Evolutionary conservation across 2,113 vertebrate species (phyloP).

Genomic region (Pomatorhinus ruficollis): DNA sequence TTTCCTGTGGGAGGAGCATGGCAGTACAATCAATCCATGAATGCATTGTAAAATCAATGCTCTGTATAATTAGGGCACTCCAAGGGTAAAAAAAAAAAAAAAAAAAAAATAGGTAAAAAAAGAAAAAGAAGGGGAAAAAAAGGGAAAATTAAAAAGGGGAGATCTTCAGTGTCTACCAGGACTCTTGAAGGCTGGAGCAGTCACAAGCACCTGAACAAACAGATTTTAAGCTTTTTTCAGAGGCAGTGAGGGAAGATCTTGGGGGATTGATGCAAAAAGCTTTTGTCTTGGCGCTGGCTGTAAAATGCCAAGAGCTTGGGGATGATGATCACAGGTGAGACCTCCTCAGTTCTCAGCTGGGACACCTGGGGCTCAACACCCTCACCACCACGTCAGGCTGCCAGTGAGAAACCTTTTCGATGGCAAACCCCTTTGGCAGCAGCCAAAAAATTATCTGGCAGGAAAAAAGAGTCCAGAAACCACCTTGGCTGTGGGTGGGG

Average conservation of each 20-base stretch:
- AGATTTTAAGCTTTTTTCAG: not conserved
- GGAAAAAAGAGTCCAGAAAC: not conserved
- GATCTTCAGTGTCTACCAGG: constrained; percentile 65
- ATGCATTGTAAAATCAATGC: constrained; percentile 95
- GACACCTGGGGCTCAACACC: fast-evolving
- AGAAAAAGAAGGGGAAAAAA: not conserved
- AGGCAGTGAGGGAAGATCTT: not conserved
- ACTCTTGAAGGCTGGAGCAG: constrained; percentile 59
- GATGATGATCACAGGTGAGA: not conserved
- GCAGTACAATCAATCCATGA: constrained; percentile 88
- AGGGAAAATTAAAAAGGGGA: constrained; percentile 48
- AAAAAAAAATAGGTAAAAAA: too few relatives aligned
- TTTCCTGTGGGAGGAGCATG: constrained; percentile 82
- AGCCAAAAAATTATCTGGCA: not conserved
- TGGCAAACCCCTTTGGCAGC: not conserved
- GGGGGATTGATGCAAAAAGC: not conserved
- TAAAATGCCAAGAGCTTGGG: not conserved
- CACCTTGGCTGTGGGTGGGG: fast-evolving
- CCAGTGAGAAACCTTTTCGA: not conserved
- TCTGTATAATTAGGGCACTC: constrained; percentile 94
- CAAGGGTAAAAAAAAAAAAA: constrained; percentile 83
- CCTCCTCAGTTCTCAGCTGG: not conserved
- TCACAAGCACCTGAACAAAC: not conserved
- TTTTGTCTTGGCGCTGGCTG: not conserved
- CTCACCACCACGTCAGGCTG: not conserved